Evolutionary conservation across 2,797 vertebrate species (phyloP), one percentile per base, ranked within the genome.

Genomic region (Coccyzus lansbergi): DNA sequence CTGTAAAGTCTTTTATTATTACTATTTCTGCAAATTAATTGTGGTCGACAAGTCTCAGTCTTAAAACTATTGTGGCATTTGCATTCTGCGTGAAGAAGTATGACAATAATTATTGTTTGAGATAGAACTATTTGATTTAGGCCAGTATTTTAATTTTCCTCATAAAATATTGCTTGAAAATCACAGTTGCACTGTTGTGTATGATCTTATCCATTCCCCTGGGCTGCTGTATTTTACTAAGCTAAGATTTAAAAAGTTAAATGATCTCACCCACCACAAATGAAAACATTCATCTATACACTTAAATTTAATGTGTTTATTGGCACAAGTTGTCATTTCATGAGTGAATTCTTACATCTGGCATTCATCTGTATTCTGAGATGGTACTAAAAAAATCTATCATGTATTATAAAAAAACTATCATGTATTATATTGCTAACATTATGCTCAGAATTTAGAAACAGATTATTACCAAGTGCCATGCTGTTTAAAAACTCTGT

Each of bases 1-100:
- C 95, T 59, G 14, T 72, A 80, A 90, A 46, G 15, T 89, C n/a
- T 51, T 93, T 92, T 97, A 91, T 69, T 93, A 42, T 49, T 89
- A 84, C 22, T 76, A 33, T 83, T 84, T 71, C 82, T 69, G 19
- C 86, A 91, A 91, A 93, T 95, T 64, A 92, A 24, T 53, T 86
- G 31, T 49, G 40, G 40, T 68, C 38, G 18, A 94, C 59, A 92
- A 20, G 10, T 69, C 36, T 95, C 81, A 80, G 22, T 79, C 86
- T 92, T 70, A 75, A 78, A 92, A 48, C 46, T 19, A n/a, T 48
- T 72, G 42, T 86, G n/a, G 59, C 46, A 53, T 55, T 72, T 81
- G 33, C 71, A 86, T 71, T 75, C 48, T 72, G 55, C 56, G 25
- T 87, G 52, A 95, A 94, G 49, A 95, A 80, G 46, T 95, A 96